Evolutionary conservation across 2,888 invertebrate genomes (phyloP), one percentile per base, ranked within the genome.

Genomic region (Pyrgus malvae): DNA sequence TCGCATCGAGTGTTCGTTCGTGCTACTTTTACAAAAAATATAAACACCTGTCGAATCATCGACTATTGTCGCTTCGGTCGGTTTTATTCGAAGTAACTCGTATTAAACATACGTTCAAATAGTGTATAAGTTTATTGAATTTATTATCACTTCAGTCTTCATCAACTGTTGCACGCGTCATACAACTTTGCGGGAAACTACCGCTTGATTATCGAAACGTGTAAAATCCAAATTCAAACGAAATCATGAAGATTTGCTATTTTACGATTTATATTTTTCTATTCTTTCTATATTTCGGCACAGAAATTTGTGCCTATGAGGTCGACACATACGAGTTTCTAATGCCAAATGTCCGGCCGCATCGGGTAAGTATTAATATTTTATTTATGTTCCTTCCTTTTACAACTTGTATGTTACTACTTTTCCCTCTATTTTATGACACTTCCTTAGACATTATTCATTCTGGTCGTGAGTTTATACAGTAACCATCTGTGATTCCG

Each of bases 301-400:
- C 16, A 11, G 51, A 48, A 50, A 68, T 65, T 44, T 64, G 65
- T 27, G 70, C 78, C 2, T 59, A 74, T 55, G 87, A 88, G 72
- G 70, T 85, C 48, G 83, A 89, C 63, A 78, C 92, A 58, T 96
- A 94, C 74, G 92, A 95, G 55, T 91, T 97, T 66, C 84, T 95
- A 16, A 97, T 97, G 96, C 96, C 96, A 58, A 93, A 95, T 83
- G 96, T 96, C 48, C 93, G 91, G 71, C 96, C 96, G 19, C 92
- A 94, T 70, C 92, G 91, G 87, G 96, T 96, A 91, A 93, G 93
- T 91, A 60, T 50, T 37, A 16, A 33, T 11, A 14, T 3, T 3
- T 33, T 14, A 5, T 14, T 7, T 11, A 8, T 33, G 14, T 33
- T 33, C 5, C 8, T 33, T 14, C 4, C 3, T 3, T 6, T 6